A percentile compares a stretch with the other conserved stretches of the same genome.
phyloP scores from a whole-genome alignment of 2,797 vertebrate genomes.

The Falco naumanni region DNA sequence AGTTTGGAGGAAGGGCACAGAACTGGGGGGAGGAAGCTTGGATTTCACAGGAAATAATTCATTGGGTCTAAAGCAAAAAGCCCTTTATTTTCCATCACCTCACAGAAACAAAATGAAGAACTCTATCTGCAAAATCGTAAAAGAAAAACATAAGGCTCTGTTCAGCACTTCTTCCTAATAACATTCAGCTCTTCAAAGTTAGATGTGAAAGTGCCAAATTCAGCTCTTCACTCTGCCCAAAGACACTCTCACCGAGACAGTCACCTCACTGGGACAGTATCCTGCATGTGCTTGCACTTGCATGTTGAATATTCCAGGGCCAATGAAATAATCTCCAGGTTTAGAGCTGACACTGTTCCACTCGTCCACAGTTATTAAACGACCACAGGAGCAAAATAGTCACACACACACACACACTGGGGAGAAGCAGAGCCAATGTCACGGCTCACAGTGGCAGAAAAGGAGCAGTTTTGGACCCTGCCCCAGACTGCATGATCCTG shows the following conservation, averaged over 20 bases:
- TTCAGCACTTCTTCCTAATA: not conserved
- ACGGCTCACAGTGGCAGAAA: not conserved
- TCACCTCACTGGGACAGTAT: not conserved
- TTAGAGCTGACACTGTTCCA: not conserved
- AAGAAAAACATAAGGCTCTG: not conserved
- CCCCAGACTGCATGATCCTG: not conserved
- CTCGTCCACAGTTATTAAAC: not conserved
- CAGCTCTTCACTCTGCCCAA: not conserved
- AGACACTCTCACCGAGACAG: not conserved
- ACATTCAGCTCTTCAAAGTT: not conserved
- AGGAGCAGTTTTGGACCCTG: not conserved
- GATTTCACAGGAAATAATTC: not conserved
- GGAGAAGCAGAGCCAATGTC: not conserved
- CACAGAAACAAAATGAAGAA: not conserved
- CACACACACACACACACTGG: not conserved
- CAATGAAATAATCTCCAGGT: fast-evolving
- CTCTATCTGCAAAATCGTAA: not conserved
- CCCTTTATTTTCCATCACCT: not conserved
- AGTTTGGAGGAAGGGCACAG: not conserved
- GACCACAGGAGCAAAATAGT: not conserved
- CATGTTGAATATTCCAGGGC: not conserved
- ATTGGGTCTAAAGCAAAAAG: not conserved
- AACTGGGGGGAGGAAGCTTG: not conserved
- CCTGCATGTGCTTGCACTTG: not conserved
- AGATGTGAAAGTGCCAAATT: not conserved